A percentile compares a stretch with the other conserved stretches of the same genome.
These are phyloP conservation scores for Natator depressus DNA, from an alignment of 2,113 vertebrate species.

Conservation along the genomic window DNA sequence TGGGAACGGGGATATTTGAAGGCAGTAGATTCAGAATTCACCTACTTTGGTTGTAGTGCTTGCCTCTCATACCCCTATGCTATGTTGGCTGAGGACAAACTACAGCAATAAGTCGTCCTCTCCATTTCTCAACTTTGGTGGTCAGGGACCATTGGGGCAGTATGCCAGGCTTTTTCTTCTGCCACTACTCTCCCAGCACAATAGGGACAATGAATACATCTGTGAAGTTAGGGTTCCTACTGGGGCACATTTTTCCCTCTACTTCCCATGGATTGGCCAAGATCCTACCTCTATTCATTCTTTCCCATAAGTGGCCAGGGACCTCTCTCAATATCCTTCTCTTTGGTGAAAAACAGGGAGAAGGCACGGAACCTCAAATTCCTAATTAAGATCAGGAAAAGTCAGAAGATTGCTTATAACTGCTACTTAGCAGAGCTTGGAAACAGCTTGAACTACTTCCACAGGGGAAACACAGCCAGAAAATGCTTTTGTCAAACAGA, in stretches of 20 bases:
- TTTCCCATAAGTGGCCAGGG: neutral
- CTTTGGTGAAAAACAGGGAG: neutral
- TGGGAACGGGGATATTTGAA: neutral
- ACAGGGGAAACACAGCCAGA: neutral
- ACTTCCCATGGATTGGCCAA: neutral
- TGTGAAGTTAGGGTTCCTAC: neutral
- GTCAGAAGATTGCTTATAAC: neutral
- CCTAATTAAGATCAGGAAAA: neutral
- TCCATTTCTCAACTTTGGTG: fast-evolving
- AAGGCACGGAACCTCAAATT: neutral
- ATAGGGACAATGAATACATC: neutral
- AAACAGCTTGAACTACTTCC: neutral
- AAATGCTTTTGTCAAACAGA: neutral
- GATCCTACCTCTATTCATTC: neutral
- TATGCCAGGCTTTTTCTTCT: neutral
- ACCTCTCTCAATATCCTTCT: neutral
- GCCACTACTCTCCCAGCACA: neutral
- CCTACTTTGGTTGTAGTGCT: fast-evolving
- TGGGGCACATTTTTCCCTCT: neutral
- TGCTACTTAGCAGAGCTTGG: neutral
- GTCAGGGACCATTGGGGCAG: neutral
- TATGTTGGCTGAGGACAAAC: neutral
- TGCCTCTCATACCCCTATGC: neutral
- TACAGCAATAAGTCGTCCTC: neutral
- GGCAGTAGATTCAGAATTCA: neutral